Conservation (phyloP, 2,888 invertebrate species). For the Hetaerina titia region DNA sequence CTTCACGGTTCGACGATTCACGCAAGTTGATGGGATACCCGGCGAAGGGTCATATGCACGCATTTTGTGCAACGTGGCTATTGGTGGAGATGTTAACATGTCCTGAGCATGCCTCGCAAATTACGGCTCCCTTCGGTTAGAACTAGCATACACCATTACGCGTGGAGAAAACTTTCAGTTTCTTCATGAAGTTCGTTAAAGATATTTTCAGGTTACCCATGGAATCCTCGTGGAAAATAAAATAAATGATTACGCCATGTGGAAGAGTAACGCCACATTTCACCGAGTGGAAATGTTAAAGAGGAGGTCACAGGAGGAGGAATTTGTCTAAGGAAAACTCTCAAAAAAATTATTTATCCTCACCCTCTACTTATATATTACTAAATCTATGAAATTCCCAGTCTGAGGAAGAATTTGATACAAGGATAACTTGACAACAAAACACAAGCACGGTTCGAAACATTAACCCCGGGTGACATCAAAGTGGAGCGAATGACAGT, state of each 20-base stretch:
- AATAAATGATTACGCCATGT: no score
- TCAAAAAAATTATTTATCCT: neutral
- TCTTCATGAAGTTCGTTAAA: neutral
- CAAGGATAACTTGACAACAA: neutral
- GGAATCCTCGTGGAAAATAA: no score
- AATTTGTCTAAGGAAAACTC: no score
- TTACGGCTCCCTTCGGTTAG: neutral
- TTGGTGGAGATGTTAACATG: neutral
- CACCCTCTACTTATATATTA: neutral
- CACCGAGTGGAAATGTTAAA: no score
- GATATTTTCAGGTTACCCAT: no score
- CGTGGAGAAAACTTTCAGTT: neutral
- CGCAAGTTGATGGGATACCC: neutral
- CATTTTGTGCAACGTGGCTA: neutral
- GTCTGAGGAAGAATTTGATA: neutral
- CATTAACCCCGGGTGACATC: neutral
- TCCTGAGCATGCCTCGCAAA: neutral
- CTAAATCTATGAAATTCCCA: neutral
- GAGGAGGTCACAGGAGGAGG: no score
- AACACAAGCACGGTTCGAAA: neutral
- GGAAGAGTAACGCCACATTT: no score
- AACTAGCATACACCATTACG: neutral
- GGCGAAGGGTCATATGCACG: neutral
- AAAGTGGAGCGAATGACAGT: neutral
- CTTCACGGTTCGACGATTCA: neutral